Percentiles rank a stretch among this genome's conserved stretches.
Conservation (phyloP, 2,113 vertebrate species). For the Strix aluco region DNA sequence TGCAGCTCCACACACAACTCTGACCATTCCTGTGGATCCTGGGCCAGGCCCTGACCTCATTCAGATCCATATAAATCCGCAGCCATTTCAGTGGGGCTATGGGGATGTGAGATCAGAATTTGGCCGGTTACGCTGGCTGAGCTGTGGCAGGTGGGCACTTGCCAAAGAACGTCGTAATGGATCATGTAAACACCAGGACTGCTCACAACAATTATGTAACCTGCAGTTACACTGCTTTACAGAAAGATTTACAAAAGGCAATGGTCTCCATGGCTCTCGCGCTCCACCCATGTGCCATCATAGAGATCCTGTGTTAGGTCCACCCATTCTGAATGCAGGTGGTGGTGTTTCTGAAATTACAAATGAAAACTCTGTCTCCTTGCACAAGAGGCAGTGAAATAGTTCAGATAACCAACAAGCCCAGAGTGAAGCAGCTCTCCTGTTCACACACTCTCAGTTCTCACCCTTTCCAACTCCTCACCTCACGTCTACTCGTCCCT, state of each 20-base stretch:
- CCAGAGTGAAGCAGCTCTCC: background rate
- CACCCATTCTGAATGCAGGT: background rate
- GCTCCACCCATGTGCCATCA: background rate
- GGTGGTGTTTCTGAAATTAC: background rate
- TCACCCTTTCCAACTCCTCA: background rate
- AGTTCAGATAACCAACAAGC: background rate
- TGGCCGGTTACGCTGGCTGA: conserved; percentile 4
- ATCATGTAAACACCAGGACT: background rate
- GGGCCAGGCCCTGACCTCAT: conserved; percentile 51
- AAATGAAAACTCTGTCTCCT: background rate
- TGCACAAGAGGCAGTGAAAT: background rate
- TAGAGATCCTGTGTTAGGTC: background rate
- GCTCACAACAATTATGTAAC: conserved; percentile 39
- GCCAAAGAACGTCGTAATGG: conserved; percentile 26
- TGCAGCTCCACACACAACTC: background rate
- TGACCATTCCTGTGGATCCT: background rate
- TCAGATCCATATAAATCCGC: background rate
- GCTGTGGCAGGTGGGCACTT: conserved; percentile 40
- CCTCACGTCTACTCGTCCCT: background rate
- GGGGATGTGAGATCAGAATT: conserved; percentile 41
- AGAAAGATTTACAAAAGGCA: background rate
- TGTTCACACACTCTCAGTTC: background rate
- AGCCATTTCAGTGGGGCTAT: background rate
- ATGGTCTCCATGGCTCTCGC: background rate
- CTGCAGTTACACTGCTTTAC: background rate